phyloP scores from a whole-genome alignment of 2,888 invertebrate species.

The Coenonympha glycerion region DNA sequence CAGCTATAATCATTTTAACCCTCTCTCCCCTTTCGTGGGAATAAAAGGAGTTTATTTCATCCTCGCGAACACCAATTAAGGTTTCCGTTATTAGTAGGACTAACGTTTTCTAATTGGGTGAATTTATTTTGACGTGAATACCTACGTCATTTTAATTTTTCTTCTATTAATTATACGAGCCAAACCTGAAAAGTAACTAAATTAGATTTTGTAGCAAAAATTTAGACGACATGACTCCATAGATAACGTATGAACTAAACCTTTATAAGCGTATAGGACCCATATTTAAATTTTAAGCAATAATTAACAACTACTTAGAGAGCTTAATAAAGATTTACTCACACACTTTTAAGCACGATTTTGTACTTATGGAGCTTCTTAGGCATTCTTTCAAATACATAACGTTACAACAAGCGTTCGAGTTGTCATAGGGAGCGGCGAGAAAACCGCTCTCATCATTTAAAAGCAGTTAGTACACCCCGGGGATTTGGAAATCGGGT shows the following conservation, averaged over 20 bases:
- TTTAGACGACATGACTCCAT: no score
- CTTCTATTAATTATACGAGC: no score
- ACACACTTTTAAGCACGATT: no score
- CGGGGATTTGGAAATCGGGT: slow-evolving; percentile 40
- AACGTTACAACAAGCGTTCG: not conserved
- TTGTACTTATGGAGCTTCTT: not conserved
- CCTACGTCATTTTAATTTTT: no score
- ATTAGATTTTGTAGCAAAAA: no score
- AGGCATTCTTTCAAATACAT: slow-evolving; percentile 11
- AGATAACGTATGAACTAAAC: no score
- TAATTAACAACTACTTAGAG: no score
- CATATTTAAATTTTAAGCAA: no score
- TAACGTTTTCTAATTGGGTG: not conserved
- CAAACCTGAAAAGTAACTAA: no score
- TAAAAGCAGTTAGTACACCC: slow-evolving; percentile 17
- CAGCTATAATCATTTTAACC: no score
- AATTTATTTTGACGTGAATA: not conserved
- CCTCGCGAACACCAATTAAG: not conserved
- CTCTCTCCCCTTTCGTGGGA: not conserved
- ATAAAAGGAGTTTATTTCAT: not conserved
- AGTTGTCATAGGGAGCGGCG: slow-evolving; percentile 9
- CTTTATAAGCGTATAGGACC: no score
- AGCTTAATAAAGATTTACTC: no score
- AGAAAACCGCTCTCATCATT: slow-evolving; percentile 17
- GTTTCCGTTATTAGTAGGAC: not conserved